phyloP scores from a whole-genome alignment of 2,888 invertebrate genomes.

The Cordilura impudica region DNA sequence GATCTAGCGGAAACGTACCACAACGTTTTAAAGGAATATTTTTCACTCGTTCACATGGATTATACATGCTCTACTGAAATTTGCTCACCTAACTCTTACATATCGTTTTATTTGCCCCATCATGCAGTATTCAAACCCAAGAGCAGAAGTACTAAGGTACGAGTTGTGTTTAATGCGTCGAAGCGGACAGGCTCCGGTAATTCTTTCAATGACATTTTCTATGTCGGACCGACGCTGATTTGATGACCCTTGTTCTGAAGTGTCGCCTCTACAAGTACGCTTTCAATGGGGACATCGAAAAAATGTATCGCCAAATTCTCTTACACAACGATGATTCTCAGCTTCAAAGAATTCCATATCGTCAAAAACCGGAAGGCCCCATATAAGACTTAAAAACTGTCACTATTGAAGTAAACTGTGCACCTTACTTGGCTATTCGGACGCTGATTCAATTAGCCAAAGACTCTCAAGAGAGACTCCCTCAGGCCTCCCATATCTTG shows the following conservation, averaged over 20 bases:
- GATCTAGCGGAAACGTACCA: not conserved
- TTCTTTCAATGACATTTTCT: constrained; percentile 47
- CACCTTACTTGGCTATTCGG: too few species aligned
- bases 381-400: constrained; percentile 45
- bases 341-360: constrained; percentile 55
- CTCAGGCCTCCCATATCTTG: too few species aligned
- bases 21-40: constrained; percentile 1
- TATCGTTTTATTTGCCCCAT: constrained; percentile 53
- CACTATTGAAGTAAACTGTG: too few species aligned
- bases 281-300: constrained; percentile 60
- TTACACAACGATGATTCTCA: constrained; percentile 24
- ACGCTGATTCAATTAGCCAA: too few species aligned
- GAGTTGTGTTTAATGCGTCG: constrained; percentile 62
- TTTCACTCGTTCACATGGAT: not conserved
- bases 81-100: not conserved
- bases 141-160: constrained; percentile 49
- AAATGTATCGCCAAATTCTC: too few species aligned
- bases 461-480: too few species aligned
- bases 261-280: constrained; percentile 47
- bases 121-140: constrained; percentile 50
- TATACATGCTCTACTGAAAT: not conserved
- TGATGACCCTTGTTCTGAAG: constrained; percentile 26
- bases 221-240: constrained; percentile 40
- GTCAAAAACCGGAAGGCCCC: not conserved
- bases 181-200: constrained; percentile 21